Evolutionary conservation across 2,888 invertebrate species (phyloP).

Genomic region (Agrochola circellaris): DNA sequence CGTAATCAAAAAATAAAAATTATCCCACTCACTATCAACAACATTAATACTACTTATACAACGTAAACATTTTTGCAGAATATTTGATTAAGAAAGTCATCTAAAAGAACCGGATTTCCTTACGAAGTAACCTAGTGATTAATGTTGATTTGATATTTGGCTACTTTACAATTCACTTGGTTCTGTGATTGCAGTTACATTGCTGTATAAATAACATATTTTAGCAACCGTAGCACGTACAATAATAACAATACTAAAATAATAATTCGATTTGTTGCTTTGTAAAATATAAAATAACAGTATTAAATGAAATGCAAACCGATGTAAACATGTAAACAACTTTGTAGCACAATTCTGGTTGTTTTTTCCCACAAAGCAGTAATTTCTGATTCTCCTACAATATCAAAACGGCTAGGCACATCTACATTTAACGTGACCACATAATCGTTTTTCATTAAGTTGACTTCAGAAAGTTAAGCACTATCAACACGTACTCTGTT

Average conservation of each 20-base stretch:
- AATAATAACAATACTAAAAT: constrained; percentile 11
- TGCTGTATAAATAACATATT: constrained; percentile 3
- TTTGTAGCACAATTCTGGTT: not conserved
- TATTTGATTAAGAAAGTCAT: not conserved
- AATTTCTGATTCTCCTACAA: not conserved
- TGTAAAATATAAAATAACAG: not conserved
- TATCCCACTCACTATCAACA: not conserved
- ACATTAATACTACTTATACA: not conserved
- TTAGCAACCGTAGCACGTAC: not conserved
- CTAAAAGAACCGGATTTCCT: not conserved
- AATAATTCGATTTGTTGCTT: constrained; percentile 10
- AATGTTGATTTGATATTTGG: not conserved
- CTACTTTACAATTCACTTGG: not conserved
- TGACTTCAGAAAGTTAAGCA: constrained; percentile 46
- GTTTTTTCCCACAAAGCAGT: not conserved
- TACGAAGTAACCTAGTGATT: not conserved
- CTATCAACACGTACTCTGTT: constrained; percentile 58
- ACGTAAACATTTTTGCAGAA: not conserved
- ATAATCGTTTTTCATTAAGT: constrained; percentile 47
- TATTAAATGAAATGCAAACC: not conserved
- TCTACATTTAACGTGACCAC: constrained; percentile 17
- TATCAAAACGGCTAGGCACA: constrained; percentile 9
- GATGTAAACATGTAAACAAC: not conserved
- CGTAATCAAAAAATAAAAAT: not conserved
- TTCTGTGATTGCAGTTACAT: constrained; percentile 4